Evolutionary conservation across 2,797 vertebrate species (phyloP).

Genomic region (Malurus leucopterus): DNA sequence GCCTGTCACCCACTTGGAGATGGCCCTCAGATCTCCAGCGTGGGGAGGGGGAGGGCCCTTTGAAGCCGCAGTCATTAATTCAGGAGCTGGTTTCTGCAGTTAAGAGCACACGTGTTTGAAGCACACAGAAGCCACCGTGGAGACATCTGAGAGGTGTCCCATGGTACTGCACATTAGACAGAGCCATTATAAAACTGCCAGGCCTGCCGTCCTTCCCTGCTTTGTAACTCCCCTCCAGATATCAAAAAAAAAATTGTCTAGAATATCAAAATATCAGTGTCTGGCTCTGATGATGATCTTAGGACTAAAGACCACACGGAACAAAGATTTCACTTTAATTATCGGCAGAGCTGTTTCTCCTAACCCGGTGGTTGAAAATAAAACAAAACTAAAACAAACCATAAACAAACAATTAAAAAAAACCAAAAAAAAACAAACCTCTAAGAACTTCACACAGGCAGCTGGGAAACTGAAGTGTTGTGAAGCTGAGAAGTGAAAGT

Average conservation of each 20-base stretch:
- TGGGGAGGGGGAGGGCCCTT: constrained; percentile 63
- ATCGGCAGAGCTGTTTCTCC: neutral
- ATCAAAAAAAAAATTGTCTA: constrained; percentile 45
- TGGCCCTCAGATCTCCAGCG: constrained; percentile 70
- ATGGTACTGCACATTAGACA: constrained; percentile 59
- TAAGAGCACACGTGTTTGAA: constrained; percentile 65
- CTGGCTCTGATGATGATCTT: constrained; percentile 67
- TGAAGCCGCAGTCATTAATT: constrained; percentile 76
- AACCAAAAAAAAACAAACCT: neutral
- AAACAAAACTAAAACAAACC: neutral
- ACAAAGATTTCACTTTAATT: constrained; percentile 68
- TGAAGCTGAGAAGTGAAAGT: neutral
- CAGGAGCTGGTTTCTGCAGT: constrained; percentile 62
- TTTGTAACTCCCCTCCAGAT: constrained; percentile 62
- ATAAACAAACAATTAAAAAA: neutral
- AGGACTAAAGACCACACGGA: constrained; percentile 48
- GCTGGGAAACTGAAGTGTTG: neutral
- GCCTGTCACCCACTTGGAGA: constrained; percentile 62
- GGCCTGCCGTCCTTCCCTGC: constrained; percentile 36
- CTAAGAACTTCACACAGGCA: neutral
- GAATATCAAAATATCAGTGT: constrained; percentile 68
- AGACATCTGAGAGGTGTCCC: constrained; percentile 70
- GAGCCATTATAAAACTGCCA: constrained; percentile 58
- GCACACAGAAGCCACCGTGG: constrained; percentile 63
- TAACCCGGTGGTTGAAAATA: neutral